Evolutionary conservation across 2,113 vertebrate genomes (phyloP).

Genomic region (Ameiurus melas): DNA sequence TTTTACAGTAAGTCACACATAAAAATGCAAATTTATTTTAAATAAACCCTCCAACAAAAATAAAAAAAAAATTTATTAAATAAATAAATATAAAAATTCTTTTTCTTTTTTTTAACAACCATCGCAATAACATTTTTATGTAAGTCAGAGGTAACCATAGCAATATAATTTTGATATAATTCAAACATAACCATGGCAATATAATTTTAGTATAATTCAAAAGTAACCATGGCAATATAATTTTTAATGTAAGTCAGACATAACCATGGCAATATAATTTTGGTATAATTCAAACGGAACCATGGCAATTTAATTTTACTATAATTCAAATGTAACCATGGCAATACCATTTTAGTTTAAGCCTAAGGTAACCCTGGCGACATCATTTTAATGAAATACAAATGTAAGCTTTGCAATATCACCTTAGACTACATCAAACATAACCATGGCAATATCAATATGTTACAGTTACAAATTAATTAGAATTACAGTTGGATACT

Average conservation of each 20-base stretch:
- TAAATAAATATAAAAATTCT: no score
- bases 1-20: background rate
- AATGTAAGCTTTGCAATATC: background rate
- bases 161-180: background rate
- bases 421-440: no score
- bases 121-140: background rate
- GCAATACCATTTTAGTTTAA: background rate
- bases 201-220: background rate
- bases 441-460: no score
- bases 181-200: background rate
- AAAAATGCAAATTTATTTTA: no score
- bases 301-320: background rate
- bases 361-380: background rate
- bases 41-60: no score
- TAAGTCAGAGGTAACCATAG: background rate
- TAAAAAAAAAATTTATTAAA: no score
- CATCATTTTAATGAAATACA: background rate
- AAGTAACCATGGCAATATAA: background rate
- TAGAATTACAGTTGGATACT: no score
- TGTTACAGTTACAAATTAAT: no score
- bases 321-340: no score
- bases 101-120: no score
- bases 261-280: background rate
- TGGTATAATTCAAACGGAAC: background rate
- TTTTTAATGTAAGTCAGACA: background rate